Evolutionary conservation across 2,888 invertebrate genomes (phyloP), one percentile per base, ranked within the genome.

Genomic region (Merodon equestris): DNA sequence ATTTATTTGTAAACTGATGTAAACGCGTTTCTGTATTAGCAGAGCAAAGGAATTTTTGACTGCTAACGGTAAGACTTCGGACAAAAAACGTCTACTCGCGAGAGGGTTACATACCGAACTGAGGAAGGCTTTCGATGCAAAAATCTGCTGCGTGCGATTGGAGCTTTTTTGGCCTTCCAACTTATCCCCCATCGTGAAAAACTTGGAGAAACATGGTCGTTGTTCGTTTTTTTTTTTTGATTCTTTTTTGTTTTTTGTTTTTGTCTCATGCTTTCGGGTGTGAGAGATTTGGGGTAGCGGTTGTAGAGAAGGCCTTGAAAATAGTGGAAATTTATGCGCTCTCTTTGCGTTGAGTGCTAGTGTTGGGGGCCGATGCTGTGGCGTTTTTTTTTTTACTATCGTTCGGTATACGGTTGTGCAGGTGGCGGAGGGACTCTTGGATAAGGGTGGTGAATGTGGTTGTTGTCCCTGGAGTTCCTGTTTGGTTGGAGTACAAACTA

Each of bases 81-180:
- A 60, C 27, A 47, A 34, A 84, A 81, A 84, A 84, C 87, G 86
- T 85, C 88, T 85, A 84, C 83, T 84, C 87, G 85, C 84, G 87
- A 84, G 85, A 85, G 84, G 84, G 85, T 87, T 86, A 85, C 86
- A 86, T 86, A 85, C 84, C 84, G 84, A 86, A 87, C 88, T 88
- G 83, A 86, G 7, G 27, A 27, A 27, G 82, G 57, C 48, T 45
- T 67, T 72, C 58, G 63, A 44, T 72, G 76, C 66, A 74, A 70
- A 68, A 81, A 57, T 76, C 50, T 51, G 27, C 45, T 63, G 50
- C 64, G 58, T 68, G 53, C 47, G 40, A 13, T 38, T 42, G 36
- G 13, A 74, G 68, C 74, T 79, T 74, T 73, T 53, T 60, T 71
- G 58, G 60, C 54, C 40, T 58, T 76, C 50, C 17, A 27, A 19